phyloP scores from a whole-genome alignment of 1,140 invertebrate genomes.

The Lucilia sericata region DNA sequence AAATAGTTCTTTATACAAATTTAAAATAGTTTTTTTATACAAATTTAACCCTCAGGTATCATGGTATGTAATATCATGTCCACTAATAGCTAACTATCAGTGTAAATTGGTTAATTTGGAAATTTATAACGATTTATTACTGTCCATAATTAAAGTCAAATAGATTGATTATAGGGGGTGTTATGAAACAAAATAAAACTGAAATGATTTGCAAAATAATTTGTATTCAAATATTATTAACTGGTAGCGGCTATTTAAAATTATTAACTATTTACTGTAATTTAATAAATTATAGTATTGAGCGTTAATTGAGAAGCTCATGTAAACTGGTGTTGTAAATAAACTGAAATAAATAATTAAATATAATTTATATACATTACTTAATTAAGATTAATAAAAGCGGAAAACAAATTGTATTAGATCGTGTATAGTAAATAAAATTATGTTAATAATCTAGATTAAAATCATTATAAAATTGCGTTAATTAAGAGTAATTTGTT shows the following conservation, averaged over 20 bases:
- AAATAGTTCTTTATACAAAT: no score
- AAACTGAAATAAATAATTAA: neutral
- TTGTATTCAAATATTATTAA: no score
- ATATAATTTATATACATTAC: neutral
- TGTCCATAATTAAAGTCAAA: neutral
- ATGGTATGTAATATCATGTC: neutral
- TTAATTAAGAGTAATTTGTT: no score
- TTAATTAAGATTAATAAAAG: neutral
- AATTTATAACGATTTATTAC: neutral
- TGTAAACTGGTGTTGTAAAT: neutral
- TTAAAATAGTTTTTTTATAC: no score
- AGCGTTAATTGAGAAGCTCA: neutral
- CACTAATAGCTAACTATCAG: neutral
- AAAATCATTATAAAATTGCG: no score
- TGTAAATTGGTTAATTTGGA: neutral
- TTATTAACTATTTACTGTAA: no score
- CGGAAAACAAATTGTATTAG: neutral
- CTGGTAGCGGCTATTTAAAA: no score
- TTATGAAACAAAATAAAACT: no score
- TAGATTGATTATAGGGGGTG: no score
- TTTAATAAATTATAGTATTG: neutral
- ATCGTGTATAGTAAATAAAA: no score
- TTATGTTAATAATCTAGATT: no score
- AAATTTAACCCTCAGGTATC: neutral
- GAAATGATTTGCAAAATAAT: no score